Base-by-base conservation (phyloP, 1,140 invertebrate genomes). In the Diprion similis region DNA sequence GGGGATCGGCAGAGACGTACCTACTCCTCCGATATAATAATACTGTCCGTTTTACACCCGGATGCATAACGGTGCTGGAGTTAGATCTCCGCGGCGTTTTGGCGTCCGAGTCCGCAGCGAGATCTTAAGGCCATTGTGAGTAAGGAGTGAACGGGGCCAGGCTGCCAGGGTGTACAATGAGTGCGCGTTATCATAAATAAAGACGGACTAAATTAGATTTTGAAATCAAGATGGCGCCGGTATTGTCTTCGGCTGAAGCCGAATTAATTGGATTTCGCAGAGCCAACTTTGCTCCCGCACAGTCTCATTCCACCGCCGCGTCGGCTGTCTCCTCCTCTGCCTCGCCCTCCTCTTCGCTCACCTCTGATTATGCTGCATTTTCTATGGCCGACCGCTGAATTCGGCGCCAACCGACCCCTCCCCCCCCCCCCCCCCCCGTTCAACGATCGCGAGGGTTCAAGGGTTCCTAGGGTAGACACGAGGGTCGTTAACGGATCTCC, bases 151-250 rank as follows among this genome's bases (percentile, higher is more conserved):
- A 37, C 24, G 24, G n/a, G 51, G 51, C 51, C n/a, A 6, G 24
- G 24, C 24, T 37, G 24, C 24, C 51, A 4, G 51, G 51, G 11
- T 59, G 9, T 59, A 59, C 51, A 59, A 59, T 59, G 51, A 59
- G 51, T 59, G n/a, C 51, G 51, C 51, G 51, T 59, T 59, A 59
- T 59, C 51, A 59, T 59, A 59, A 59, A 59, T 59, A 59, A 59
- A 59, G 51, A 59, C 51, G 11, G 51, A 59, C 51, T 17, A 59
- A 59, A 59, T 59, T 59, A 59, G 51, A 59, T 59, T 59, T 59
- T 59, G 8, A 59, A 59, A 59, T 59, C 51, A 59, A 59, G 51
- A 59, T 59, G 51, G 51, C 51, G 51, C 51, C 51, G 51, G 51
- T 59, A 59, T 59, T 59, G 51, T 59, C 51, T 59, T 59, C 51